phyloP scores from a whole-genome alignment of 1,140 invertebrate species.

The Bombus pyrosoma region DNA sequence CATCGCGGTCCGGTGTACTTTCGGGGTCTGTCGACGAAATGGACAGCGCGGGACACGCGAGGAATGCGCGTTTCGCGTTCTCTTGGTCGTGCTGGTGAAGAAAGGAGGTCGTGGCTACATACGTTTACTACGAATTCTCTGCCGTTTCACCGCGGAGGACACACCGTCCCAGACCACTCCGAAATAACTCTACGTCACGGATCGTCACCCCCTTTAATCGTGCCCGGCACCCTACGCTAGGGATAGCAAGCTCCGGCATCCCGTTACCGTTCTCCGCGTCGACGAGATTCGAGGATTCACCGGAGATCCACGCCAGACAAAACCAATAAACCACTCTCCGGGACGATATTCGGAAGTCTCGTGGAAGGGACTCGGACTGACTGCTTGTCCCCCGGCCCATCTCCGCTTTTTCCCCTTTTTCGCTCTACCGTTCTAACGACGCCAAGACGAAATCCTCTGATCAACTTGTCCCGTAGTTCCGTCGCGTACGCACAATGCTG shows the following conservation, averaged over 20 bases:
- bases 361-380: conserved; percentile 60
- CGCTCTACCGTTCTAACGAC: background rate
- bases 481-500: no score
- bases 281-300: conserved; percentile 34
- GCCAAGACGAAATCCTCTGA: conserved; percentile 75
- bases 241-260: conserved; percentile 30
- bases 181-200: conserved; percentile 73
- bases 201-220: conserved; percentile 67
- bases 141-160: conserved; percentile 40
- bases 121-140: conserved; percentile 67
- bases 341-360: conserved; percentile 64
- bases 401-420: conserved; percentile 30
- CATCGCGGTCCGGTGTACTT: conserved; percentile 61
- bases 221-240: conserved; percentile 41
- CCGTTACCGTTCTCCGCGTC: background rate
- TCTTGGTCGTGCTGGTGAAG: conserved; percentile 29
- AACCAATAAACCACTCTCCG: conserved; percentile 77
- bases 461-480: background rate
- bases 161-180: conserved; percentile 49
- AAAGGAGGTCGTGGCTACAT: conserved; percentile 57
- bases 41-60: conserved; percentile 71
- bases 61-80: conserved; percentile 69
- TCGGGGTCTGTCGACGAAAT: conserved; percentile 57
- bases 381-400: conserved; percentile 55
- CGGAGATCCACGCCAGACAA: conserved; percentile 57